These are phyloP conservation scores for Rousettus leschenaultii DNA, from an alignment of 2,113 vertebrate species.

Conservation along the genomic window DNA sequence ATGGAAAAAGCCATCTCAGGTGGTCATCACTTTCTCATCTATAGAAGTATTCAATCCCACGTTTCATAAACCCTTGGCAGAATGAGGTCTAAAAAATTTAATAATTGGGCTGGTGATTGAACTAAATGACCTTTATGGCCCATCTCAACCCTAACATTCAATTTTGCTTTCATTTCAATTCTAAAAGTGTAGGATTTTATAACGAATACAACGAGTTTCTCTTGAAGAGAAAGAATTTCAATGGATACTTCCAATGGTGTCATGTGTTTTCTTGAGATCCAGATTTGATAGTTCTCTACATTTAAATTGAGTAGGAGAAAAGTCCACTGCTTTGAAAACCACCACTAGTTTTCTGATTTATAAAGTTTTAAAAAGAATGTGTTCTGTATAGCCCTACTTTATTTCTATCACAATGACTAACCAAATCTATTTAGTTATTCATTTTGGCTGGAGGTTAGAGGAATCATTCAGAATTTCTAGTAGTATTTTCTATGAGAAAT, in stretches of 20 bases:
- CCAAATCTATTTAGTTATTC: neutral
- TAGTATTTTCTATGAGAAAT: neutral
- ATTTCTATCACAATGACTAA: neutral
- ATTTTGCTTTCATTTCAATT: constrained; percentile 15
- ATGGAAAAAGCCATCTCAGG: neutral
- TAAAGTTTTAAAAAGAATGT: neutral
- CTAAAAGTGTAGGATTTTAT: neutral
- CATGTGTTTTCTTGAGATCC: neutral
- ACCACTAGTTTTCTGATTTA: neutral
- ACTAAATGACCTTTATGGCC: neutral
- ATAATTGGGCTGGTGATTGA: neutral
- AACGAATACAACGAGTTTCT: neutral
- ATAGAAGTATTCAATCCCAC: neutral
- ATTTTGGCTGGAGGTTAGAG: neutral
- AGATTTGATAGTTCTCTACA: neutral
- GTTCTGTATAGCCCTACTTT: neutral
- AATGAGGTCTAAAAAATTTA: neutral
- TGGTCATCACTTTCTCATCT: neutral
- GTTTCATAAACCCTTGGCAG: neutral
- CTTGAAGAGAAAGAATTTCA: neutral
- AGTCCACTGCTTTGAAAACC: neutral
- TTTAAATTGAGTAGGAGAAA: neutral
- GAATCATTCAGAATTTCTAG: neutral
- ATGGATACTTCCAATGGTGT: neutral
- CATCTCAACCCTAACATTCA: neutral